These are phyloP conservation scores for Drosophila borborema DNA, from an alignment of 2,888 invertebrate genomes.

Conservation along the genomic window DNA sequence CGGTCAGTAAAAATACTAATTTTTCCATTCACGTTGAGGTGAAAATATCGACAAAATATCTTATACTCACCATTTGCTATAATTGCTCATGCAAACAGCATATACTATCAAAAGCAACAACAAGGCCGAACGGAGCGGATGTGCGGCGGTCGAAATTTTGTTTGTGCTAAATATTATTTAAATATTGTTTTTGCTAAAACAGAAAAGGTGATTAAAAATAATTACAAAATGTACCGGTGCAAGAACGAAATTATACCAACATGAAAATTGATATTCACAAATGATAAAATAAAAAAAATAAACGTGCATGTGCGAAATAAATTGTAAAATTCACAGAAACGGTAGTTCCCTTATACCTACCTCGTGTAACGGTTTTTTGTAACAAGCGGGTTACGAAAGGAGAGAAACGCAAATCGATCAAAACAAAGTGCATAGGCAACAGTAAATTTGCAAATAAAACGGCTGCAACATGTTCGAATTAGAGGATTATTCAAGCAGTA, in stretches of 20 bases:
- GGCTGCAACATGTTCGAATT: conserved; percentile 88
- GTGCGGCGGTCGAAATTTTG: conserved; percentile 43
- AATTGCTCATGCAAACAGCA: conserved; percentile 9
- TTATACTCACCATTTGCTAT: neutral
- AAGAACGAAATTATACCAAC: conserved; percentile 15
- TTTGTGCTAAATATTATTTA: conserved; percentile 20
- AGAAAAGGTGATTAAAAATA: conserved; percentile 21
- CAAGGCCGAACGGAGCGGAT: conserved; percentile 50
- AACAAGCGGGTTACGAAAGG: conserved; percentile 19
- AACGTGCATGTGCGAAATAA: conserved; percentile 26
- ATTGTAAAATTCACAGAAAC: conserved; percentile 38
- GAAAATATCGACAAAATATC: conserved; percentile 14
- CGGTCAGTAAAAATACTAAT: neutral
- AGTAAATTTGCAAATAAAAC: conserved; percentile 28
- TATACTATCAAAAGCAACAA: conserved; percentile 50
- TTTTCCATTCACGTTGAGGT: neutral
- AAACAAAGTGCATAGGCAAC: conserved; percentile 64
- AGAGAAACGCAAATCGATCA: conserved; percentile 47
- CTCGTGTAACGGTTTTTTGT: conserved; percentile 51
- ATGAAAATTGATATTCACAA: conserved; percentile 19
- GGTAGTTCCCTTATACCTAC: conserved; percentile 37
- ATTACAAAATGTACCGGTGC: conserved; percentile 31
- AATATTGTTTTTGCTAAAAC: conserved; percentile 34
- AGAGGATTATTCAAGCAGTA: conserved; percentile 89
- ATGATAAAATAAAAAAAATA: conserved; percentile 15